phyloP scores from a whole-genome alignment of 2,113 vertebrate species.

The Etheostoma cragini region DNA sequence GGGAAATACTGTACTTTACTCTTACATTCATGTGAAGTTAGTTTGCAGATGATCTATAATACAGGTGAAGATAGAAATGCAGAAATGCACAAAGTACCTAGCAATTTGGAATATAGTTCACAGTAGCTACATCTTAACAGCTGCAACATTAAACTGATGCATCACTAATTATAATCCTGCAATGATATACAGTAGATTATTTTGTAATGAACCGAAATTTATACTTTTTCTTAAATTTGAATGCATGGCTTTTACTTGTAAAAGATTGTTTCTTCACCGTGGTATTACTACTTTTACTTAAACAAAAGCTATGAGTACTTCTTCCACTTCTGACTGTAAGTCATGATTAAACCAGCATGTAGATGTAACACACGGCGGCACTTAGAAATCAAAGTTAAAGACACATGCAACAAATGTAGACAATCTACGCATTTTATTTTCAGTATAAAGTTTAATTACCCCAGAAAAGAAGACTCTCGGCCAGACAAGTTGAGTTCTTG shows the following conservation, averaged over 20 bases:
- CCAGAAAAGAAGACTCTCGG: slow-evolving; percentile 19
- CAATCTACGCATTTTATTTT: neutral
- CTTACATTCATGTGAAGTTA: neutral
- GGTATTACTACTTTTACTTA: neutral
- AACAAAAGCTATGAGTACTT: neutral
- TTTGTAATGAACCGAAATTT: neutral
- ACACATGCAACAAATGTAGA: slow-evolving; percentile 9
- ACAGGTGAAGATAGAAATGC: no score
- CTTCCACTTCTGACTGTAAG: neutral
- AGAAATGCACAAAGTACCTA: no score
- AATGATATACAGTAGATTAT: neutral
- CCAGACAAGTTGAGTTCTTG: slow-evolving; percentile 6
- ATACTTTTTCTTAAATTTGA: neutral
- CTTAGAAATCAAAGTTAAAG: neutral
- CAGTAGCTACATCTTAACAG: neutral
- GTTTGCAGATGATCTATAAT: neutral
- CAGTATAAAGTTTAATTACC: slow-evolving; percentile 56
- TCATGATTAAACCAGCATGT: neutral
- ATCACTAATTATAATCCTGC: neutral
- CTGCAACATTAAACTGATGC: neutral
- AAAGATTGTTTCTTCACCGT: neutral
- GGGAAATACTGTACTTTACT: neutral
- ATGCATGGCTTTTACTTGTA: neutral
- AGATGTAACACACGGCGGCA: neutral
- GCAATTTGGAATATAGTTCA: neutral